These are phyloP conservation scores for Caradrina kadenii DNA, from an alignment of 2,888 invertebrate species.

Conservation along the genomic window DNA sequence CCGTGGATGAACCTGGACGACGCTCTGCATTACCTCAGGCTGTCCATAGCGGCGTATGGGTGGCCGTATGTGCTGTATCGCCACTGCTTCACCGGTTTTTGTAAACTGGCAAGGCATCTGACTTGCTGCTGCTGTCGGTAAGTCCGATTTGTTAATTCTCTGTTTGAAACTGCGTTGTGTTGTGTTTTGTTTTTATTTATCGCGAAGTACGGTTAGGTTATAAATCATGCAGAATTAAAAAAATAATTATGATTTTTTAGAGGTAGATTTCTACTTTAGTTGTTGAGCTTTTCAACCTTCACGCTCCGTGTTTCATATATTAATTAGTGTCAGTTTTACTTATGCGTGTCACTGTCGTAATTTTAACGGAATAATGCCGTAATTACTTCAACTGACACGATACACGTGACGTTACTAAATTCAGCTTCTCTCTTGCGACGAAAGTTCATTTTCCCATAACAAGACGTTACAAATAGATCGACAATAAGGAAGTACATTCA, in stretches of 20 bases:
- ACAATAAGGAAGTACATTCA: constrained; percentile 25
- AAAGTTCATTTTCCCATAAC: constrained; percentile 9
- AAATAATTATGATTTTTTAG: background rate
- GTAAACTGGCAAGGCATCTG: constrained; percentile 92
- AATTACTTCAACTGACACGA: background rate
- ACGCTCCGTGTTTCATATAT: background rate
- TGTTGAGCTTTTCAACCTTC: background rate
- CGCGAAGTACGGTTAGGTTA: too few relatives aligned
- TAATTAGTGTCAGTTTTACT: background rate
- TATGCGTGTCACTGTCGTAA: background rate
- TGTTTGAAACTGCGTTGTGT: background rate
- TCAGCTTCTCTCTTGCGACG: background rate
- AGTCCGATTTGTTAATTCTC: constrained; percentile 57
- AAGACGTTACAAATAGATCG: constrained; percentile 23
- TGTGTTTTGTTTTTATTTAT: constrained; percentile 10
- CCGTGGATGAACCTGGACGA: constrained; percentile 95
- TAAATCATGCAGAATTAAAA: too few relatives aligned
- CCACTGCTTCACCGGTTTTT: constrained; percentile 94
- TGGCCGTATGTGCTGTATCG: constrained; percentile 96
- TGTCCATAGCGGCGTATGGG: constrained; percentile 96
- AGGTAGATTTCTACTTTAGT: background rate
- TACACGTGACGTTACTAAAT: constrained; percentile 9
- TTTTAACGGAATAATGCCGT: background rate
- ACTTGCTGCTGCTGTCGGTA: constrained; percentile 94
- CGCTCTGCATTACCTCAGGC: constrained; percentile 94